Conservation (phyloP, 2,888 invertebrate genomes). For the Empis stercorea region DNA sequence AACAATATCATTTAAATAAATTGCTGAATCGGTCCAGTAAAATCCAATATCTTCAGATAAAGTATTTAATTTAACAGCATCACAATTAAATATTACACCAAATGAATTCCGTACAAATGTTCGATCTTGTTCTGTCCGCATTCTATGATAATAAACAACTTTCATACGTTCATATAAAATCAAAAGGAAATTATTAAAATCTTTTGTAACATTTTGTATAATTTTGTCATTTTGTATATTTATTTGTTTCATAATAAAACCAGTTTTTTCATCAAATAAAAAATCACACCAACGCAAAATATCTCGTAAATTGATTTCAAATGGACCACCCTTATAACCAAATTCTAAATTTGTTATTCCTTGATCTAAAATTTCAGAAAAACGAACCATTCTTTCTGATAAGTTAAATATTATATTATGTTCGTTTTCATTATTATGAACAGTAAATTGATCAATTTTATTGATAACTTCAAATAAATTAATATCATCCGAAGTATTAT, state of each 20-base stretch:
- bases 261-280: conserved; percentile 36
- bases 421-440: conserved; percentile 1
- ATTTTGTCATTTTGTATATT: conserved; percentile 10
- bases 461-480: conserved; percentile 11
- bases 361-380: conserved; percentile 55
- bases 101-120: conserved; percentile 47
- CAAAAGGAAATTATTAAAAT: conserved; percentile 23
- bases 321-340: conserved; percentile 77
- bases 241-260: conserved; percentile 30
- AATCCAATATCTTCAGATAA: conserved; percentile 43
- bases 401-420: conserved; percentile 37
- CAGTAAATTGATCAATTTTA: conserved; percentile 3
- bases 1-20: conserved; percentile 53
- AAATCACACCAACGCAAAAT: conserved; percentile 86
- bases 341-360: conserved; percentile 55
- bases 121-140: conserved; percentile 70
- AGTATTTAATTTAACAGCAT: conserved; percentile 25
- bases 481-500: background rate
- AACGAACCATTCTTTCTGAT: conserved; percentile 59
- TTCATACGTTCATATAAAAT: conserved; percentile 42
- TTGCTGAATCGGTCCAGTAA: conserved; percentile 42
- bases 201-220: conserved; percentile 9
- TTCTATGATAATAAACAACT: conserved; percentile 74
- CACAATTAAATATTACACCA: conserved; percentile 37
- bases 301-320: conserved; percentile 96